A percentile compares a stretch with the other conserved stretches of the same genome.
Evolutionary conservation across 2,113 vertebrate genomes (phyloP).

Genomic region (Motacilla tschutschensis): DNA sequence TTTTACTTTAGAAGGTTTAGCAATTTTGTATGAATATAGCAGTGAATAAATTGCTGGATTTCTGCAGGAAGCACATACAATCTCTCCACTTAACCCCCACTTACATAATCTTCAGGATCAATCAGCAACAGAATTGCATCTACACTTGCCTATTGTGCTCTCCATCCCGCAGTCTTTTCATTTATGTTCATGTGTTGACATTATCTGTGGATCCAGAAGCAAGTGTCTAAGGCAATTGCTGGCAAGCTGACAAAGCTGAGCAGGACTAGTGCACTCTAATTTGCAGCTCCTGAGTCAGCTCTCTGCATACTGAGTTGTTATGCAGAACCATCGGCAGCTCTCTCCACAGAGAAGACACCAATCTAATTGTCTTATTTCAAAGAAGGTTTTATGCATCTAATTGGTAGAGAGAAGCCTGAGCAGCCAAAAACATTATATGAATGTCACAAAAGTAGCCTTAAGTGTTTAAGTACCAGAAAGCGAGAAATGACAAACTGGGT

Average conservation of each 20-base stretch:
- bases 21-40: not conserved
- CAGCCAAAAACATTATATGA: not conserved
- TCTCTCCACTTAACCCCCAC: not conserved
- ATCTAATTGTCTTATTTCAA: not conserved
- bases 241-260: not conserved
- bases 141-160: not conserved
- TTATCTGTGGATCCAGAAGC: not conserved
- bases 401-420: not conserved
- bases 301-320: not conserved
- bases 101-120: fast-evolving
- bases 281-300: not conserved
- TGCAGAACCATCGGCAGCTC: not conserved
- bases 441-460: not conserved
- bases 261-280: not conserved
- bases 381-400: not conserved
- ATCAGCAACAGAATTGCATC: not conserved
- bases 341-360: not conserved
- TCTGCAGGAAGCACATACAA: not conserved
- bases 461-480: not conserved
- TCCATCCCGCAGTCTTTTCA: not conserved
- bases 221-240: not conserved
- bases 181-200: not conserved
- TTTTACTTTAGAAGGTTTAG: not conserved
- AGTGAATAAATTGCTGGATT: not conserved
- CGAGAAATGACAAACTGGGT: not conserved